phyloP scores from a whole-genome alignment of 2,113 vertebrate genomes.

The Dermatemys mawii region DNA sequence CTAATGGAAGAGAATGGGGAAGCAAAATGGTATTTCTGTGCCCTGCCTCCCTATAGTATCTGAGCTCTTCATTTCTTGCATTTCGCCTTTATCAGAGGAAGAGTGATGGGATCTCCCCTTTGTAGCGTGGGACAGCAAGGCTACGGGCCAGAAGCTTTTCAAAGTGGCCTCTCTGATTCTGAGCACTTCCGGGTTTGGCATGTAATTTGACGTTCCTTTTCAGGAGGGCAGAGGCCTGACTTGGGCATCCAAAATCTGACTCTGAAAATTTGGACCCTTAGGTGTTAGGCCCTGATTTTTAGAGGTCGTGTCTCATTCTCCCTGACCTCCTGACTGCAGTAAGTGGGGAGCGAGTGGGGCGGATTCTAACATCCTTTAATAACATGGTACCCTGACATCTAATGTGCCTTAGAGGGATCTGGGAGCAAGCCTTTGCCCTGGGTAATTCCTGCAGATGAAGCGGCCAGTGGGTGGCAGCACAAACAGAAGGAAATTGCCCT shows the following conservation, averaged over 20 bases:
- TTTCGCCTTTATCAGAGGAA: background rate
- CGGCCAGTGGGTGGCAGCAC: background rate
- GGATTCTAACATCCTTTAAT: slow-evolving; percentile 47
- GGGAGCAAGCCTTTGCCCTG: slow-evolving; percentile 7
- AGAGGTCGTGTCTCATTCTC: background rate
- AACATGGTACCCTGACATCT: background rate
- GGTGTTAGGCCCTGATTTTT: background rate
- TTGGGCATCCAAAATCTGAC: slow-evolving; percentile 15
- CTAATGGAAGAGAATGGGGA: background rate
- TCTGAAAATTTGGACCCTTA: slow-evolving; percentile 30
- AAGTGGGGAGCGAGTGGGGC: background rate
- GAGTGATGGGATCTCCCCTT: background rate
- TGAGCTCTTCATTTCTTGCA: background rate
- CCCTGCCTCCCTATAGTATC: fast-evolving
- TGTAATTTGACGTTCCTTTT: background rate
- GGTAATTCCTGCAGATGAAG: slow-evolving; percentile 6
- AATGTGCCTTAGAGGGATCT: background rate
- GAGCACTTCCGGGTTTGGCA: background rate
- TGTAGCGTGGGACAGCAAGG: background rate
- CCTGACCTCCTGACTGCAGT: slow-evolving; percentile 40
- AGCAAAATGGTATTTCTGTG: background rate
- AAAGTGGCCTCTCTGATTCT: background rate
- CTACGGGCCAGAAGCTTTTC: background rate
- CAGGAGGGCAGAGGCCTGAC: background rate
- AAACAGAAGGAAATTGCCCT: background rate